Evolutionary conservation across 2,888 invertebrate species (phyloP), one percentile per base, ranked within the genome.

Genomic region (Ecliptopera silaceata): DNA sequence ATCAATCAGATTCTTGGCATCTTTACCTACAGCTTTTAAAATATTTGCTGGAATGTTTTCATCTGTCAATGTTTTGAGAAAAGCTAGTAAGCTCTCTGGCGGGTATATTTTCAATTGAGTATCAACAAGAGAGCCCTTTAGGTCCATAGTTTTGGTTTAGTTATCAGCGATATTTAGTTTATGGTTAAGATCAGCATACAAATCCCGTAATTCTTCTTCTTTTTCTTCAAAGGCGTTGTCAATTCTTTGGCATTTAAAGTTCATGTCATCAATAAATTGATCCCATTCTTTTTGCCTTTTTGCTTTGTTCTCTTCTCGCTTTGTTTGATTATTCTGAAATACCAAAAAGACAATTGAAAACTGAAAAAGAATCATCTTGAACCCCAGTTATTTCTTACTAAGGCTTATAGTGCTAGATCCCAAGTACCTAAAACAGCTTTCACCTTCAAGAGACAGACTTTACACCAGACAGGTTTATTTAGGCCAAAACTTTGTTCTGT

Each of bases 181-280:
- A 63, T 93, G 93, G 76, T 96, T 95, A 48, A 96, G 87, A 73
- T 96, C 95, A 55, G 93, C 89, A 80, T 96, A 97, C 70, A 95
- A 93, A 64, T 95, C 94, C 65, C 93, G 88, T 4, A 97, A 85
- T 84, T 96, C 95, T 74, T 94, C 94, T 85, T 97, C 95, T 82
- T 96, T 96, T 73, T 95, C 94, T 76, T 94, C 93, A 88, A 96
- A 96, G 36, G 95, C 94, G 77, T 93, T 93, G 74, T 97, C 96
- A 66, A 97, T 94, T 78, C 95, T 93, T 66, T 93, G 90, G 80
- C 95, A 96, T 72, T 94, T 95, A 66, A 94, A 93, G 73, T 95
- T 94, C 88, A 97, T 94, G 82, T 95, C 95, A 92, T 94, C 94
- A 82, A 96, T 94, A 75, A 97, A 96, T 64, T 92, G 92, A 71